Conservation (phyloP, 2,797 vertebrate genomes). For the Dendrocincla fuliginosa region DNA sequence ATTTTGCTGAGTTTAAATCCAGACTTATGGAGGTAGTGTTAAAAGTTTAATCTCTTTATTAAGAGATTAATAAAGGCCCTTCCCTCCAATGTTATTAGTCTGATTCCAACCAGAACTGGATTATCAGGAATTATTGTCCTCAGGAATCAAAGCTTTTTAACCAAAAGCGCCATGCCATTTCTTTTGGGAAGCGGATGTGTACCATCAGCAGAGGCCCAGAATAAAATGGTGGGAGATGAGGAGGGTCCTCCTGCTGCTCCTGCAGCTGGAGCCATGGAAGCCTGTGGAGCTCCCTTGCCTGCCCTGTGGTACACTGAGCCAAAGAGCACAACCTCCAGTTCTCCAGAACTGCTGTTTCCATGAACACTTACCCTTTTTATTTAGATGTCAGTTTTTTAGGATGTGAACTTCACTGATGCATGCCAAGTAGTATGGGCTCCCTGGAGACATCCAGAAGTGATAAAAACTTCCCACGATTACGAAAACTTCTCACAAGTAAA, state of each 20-base stretch:
- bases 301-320: accelerated
- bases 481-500: neutral
- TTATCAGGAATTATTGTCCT: neutral
- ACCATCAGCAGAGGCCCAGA: neutral
- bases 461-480: neutral
- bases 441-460: neutral
- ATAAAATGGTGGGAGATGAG: neutral
- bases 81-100: neutral
- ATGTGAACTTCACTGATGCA: neutral
- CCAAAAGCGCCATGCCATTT: neutral
- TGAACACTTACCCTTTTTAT: neutral
- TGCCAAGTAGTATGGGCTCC: neutral
- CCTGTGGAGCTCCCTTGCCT: accelerated
- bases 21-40: neutral
- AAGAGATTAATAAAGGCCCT: neutral
- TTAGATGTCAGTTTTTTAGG: neutral
- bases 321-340: neutral
- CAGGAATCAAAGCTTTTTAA: neutral
- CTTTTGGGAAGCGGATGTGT: neutral
- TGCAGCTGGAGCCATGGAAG: neutral
- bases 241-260: neutral
- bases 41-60: neutral
- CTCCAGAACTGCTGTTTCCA: neutral
- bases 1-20: neutral
- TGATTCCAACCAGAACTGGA: neutral